phyloP scores from a whole-genome alignment of 1,140 invertebrate genomes.

The Sipha flava region DNA sequence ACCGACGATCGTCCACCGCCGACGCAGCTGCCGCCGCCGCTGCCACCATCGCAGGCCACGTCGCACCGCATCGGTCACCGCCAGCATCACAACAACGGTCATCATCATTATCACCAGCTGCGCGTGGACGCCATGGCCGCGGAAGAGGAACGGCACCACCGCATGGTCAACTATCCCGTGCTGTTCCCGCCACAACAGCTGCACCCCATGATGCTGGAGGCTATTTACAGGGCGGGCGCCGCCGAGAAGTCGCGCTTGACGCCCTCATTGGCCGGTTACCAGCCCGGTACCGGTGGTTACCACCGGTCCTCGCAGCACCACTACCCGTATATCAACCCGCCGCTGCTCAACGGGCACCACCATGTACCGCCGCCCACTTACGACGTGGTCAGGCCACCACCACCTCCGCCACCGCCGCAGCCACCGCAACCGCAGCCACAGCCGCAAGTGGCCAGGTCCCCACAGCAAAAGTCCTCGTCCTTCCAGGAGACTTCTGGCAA shows the following conservation, averaged over 20 bases:
- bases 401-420: slow-evolving; percentile 35
- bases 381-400: slow-evolving; percentile 43
- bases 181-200: slow-evolving; percentile 53
- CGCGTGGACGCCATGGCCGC: neutral
- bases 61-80: too few species aligned
- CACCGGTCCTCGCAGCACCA: neutral
- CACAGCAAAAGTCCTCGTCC: neutral
- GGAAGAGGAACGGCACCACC: slow-evolving; percentile 42
- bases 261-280: slow-evolving; percentile 44
- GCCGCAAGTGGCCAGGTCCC: slow-evolving; percentile 38
- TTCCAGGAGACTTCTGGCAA: slow-evolving; percentile 45
- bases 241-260: slow-evolving; percentile 46
- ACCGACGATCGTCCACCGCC: slow-evolving; percentile 20
- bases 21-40: neutral
- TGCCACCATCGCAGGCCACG: slow-evolving; percentile 17
- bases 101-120: neutral
- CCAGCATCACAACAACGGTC: neutral
- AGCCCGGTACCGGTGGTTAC: neutral
- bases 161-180: slow-evolving; percentile 45
- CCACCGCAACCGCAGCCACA: slow-evolving; percentile 37
- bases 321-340: slow-evolving; percentile 38
- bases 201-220: slow-evolving; percentile 60
- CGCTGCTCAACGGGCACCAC: slow-evolving; percentile 43
- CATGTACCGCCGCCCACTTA: slow-evolving; percentile 44
- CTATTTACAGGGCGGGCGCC: slow-evolving; percentile 57